A percentile compares a stretch with the other conserved stretches of the same genome.
Evolutionary conservation across 2,113 vertebrate genomes (phyloP).

Genomic region (Aegotheles bennettii): DNA sequence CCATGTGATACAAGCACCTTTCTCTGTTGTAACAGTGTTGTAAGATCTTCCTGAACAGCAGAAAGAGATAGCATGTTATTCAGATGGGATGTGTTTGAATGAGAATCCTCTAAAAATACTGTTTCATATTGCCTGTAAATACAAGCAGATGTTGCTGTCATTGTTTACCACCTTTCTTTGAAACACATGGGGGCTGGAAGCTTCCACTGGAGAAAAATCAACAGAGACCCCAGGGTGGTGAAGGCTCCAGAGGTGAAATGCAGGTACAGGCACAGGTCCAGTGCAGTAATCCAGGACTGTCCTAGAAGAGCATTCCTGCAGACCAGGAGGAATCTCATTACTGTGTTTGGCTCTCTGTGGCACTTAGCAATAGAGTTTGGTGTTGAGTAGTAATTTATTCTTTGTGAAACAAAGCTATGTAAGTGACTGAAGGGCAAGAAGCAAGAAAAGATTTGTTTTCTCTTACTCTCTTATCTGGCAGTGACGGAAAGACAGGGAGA

Average conservation of each 20-base stretch:
- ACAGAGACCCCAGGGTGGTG: background rate
- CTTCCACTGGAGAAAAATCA: background rate
- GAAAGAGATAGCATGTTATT: rapidly evolving
- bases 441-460: background rate
- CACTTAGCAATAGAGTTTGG: background rate
- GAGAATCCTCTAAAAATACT: background rate
- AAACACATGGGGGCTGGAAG: background rate
- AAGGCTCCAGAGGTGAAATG: background rate
- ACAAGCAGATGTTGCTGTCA: background rate
- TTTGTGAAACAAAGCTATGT: background rate
- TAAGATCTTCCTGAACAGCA: background rate
- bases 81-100: background rate
- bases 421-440: background rate
- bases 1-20: background rate
- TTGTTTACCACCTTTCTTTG: background rate
- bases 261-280: background rate
- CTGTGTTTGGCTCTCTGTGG: background rate
- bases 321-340: background rate
- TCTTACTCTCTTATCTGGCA: background rate
- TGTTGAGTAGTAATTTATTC: background rate
- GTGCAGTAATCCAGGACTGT: background rate
- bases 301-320: background rate
- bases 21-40: background rate
- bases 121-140: background rate
- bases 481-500: background rate